Evolutionary conservation across 2,797 vertebrate genomes (phyloP).

Genomic region (Hipposideros larvatus): DNA sequence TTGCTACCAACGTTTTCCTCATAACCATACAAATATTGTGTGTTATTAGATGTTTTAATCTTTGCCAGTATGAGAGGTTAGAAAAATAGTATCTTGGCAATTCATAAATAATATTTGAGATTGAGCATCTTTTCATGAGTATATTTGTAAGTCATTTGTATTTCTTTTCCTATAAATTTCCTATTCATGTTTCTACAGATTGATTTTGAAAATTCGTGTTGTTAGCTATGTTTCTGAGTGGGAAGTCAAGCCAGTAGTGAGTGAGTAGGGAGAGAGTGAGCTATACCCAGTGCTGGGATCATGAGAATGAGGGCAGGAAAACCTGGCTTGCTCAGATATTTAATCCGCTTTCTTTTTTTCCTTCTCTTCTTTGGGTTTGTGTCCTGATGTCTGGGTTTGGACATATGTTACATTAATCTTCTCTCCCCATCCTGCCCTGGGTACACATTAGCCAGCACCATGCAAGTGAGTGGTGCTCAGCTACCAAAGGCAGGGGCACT

Average conservation of each 20-base stretch:
- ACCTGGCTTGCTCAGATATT: neutral
- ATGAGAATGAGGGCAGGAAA: neutral
- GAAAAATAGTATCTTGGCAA: neutral
- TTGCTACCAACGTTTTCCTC: neutral
- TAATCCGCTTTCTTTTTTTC: neutral
- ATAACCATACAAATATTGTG: neutral
- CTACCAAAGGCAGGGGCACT: neutral
- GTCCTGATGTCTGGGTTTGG: neutral
- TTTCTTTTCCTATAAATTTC: conserved; percentile 20
- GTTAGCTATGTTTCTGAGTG: neutral
- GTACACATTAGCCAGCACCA: neutral
- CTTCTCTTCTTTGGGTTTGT: neutral
- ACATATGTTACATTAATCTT: neutral
- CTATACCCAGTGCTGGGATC: neutral
- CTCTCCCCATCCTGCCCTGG: neutral
- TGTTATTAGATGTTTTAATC: conserved; percentile 13
- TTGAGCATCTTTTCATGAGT: neutral
- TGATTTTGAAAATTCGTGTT: neutral
- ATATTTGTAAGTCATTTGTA: conserved; percentile 25
- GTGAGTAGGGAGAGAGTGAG: neutral
- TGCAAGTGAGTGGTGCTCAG: neutral
- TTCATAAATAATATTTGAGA: conserved; percentile 26
- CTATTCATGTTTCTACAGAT: neutral
- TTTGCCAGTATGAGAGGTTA: conserved; percentile 29
- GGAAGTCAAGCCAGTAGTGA: neutral